Evolutionary conservation across 2,888 invertebrate species (phyloP).

Genomic region (Folsomia manolachei): DNA sequence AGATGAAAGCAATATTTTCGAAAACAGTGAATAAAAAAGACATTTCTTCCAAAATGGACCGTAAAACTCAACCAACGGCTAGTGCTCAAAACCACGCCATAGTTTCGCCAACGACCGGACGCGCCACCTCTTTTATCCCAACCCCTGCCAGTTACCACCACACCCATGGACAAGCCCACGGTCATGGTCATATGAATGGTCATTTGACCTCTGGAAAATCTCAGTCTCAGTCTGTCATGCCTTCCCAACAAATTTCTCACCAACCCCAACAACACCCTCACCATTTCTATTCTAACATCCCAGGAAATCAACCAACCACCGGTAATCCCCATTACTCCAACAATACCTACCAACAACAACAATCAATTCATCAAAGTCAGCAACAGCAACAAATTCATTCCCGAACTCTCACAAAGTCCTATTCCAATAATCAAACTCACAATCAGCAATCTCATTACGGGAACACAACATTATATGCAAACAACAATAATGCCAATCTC

Average conservation of each 20-base stretch:
- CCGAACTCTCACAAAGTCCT: slow-evolving; percentile 43
- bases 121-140: slow-evolving; percentile 49
- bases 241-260: slow-evolving; percentile 3
- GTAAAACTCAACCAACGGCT: neutral
- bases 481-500: slow-evolving; percentile 23
- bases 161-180: slow-evolving; percentile 25
- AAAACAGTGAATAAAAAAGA: slow-evolving; percentile 19
- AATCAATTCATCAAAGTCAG: slow-evolving; percentile 25
- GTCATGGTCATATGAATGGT: slow-evolving; percentile 24
- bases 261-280: slow-evolving; percentile 22
- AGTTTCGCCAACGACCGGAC: slow-evolving; percentile 27
- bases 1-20: slow-evolving; percentile 17
- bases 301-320: slow-evolving; percentile 17
- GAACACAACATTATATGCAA: slow-evolving; percentile 29
- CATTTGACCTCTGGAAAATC: slow-evolving; percentile 13
- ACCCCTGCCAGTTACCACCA: slow-evolving; percentile 37
- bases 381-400: slow-evolving; percentile 37
- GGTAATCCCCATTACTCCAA: neutral
- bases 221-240: neutral
- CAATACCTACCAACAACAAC: slow-evolving; percentile 28
- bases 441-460: slow-evolving; percentile 40
- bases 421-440: slow-evolving; percentile 23
- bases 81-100: neutral
- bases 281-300: slow-evolving; percentile 28
- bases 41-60: slow-evolving; percentile 15